Evolutionary conservation across 37 sponge, comb jelly and placozoan genomes (phyloP).

Genomic region (Aphrocallistes beatrix): DNA sequence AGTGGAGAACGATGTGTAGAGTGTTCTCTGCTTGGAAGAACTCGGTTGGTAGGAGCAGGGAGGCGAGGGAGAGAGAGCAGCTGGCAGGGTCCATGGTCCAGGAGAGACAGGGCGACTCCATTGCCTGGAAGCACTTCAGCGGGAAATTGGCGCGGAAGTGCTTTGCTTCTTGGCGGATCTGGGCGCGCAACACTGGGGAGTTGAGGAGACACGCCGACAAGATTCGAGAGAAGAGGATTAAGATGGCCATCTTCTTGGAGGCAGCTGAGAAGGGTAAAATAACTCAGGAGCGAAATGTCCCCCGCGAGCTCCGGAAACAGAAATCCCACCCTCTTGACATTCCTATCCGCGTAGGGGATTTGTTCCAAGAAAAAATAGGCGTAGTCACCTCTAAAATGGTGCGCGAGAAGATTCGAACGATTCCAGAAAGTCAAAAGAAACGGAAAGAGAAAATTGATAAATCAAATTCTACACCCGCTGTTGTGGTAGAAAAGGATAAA

Average conservation of each 20-base stretch:
- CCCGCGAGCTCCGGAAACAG: neutral
- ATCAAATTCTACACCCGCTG: neutral
- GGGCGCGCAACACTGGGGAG: conserved; percentile 14
- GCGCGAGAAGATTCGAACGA: neutral
- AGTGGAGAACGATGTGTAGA: neutral
- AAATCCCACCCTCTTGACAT: neutral
- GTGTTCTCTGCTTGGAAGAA: neutral
- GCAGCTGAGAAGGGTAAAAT: conserved; percentile 18
- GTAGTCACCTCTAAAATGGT: neutral
- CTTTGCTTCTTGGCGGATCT: conserved; percentile 1
- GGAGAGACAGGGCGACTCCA: neutral
- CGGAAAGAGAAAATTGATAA: neutral
- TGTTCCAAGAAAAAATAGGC: neutral
- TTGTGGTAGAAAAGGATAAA: neutral
- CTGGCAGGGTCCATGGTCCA: neutral
- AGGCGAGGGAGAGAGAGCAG: neutral
- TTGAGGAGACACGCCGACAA: neutral
- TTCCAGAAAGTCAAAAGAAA: neutral
- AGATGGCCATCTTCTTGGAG: conserved; percentile 3
- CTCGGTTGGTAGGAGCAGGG: neutral
- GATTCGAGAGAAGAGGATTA: conserved; percentile 11
- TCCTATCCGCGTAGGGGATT: neutral
- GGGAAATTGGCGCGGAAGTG: neutral
- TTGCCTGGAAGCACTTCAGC: neutral
- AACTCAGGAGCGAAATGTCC: neutral